These are phyloP conservation scores for Paradoxurus hermaphroditus DNA, from an alignment of 2,113 vertebrate genomes.

Conservation along the genomic window DNA sequence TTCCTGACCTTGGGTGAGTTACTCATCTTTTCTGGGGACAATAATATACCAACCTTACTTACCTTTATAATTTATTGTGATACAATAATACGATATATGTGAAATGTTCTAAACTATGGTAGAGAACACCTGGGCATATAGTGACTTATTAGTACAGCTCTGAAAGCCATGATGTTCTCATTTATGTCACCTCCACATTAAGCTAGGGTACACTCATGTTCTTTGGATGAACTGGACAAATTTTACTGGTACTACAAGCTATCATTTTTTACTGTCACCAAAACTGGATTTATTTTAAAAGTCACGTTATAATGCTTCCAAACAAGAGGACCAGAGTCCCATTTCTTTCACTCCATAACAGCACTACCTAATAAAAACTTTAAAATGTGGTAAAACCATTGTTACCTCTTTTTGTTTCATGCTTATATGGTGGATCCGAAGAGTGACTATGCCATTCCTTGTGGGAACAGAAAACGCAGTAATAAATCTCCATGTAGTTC, in stretches of 20 bases:
- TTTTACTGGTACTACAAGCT: not conserved
- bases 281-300: constrained; percentile 44
- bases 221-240: not conserved
- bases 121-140: not conserved
- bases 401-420: not conserved
- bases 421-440: not conserved
- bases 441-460: not conserved
- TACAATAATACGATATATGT: not conserved
- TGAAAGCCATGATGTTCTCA: not conserved
- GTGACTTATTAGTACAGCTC: not conserved
- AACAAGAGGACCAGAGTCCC: not conserved
- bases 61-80: not conserved
- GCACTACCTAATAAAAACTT: not conserved
- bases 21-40: not conserved
- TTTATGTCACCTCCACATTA: not conserved
- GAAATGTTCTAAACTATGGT: constrained; percentile 3
- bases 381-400: not conserved
- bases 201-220: not conserved
- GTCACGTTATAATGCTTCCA: not conserved
- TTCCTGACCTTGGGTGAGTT: constrained; percentile 31
- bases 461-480: not conserved
- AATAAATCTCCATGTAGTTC: not conserved
- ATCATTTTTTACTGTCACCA: not conserved
- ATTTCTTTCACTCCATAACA: not conserved
- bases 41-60: not conserved